Base-by-base conservation (phyloP, 1,140 invertebrate species). In the Drosophila kurseongensis region DNA sequence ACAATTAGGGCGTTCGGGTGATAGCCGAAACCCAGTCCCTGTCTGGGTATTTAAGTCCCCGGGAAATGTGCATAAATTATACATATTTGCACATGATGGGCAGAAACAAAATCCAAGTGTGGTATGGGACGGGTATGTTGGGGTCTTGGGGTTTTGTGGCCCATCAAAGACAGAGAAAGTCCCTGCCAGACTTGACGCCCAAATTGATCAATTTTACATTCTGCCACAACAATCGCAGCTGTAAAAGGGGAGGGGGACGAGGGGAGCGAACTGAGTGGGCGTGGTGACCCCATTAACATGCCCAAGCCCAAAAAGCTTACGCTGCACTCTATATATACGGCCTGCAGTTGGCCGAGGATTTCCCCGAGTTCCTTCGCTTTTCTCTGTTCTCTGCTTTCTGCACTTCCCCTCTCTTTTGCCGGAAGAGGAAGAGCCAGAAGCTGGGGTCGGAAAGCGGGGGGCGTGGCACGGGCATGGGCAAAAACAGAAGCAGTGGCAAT, bases 151-250 rank as follows among this genome's bases (percentile, higher is more conserved):
- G 29, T 5, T 35, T 35, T 35, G n/a, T 14, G 27, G 50, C 10
- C 14, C 29, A 36, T 13, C 41, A 47, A 23, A 38, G 44, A 29
- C 13, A 14, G 35, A 29, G 57, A 58, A 13, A n/a, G 32, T 23
- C 8, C 55, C 58, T 61, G 71, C 32, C 55, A 52, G 61, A 60
- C 38, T 18, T 54, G 47, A 69, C 48, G 32, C 67, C 44, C 75
- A 78, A 82, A 84, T 85, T 85, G 83, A 86, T 85, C 82, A 88
- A 88, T 82, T 82, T 85, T 75, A 56, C 75, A 81, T 82, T 75
- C 52, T 62, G 45, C 68, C 74, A 68, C 74, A 81, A 75, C 78
- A 85, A 60, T 69, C 57, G 67, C 45, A 81, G 65, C 27, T 38
- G 27, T 36, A 52, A 36, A 13, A 3, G 0, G 29, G 6, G 29